phyloP scores from a whole-genome alignment of 1,140 invertebrate species.

The Procambarus clarkii region DNA sequence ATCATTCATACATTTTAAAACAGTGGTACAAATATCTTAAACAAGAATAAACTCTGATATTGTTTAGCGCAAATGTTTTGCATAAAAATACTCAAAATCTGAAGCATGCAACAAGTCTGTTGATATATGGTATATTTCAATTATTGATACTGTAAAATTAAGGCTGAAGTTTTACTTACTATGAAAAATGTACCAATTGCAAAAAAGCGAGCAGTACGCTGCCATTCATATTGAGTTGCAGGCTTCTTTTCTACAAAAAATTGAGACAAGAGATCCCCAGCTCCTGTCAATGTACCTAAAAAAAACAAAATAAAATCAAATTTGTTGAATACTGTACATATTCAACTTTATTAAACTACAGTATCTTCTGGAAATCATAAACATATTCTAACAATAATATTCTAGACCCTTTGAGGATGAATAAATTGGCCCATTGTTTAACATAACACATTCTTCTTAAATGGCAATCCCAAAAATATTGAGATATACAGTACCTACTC shows the following conservation, averaged over 20 bases:
- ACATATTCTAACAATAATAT: background rate
- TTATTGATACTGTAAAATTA: too few relatives aligned
- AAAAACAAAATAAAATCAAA: constrained; percentile 4
- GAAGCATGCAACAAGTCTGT: too few relatives aligned
- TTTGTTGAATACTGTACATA: background rate
- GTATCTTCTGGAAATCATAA: too few relatives aligned
- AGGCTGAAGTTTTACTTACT: constrained; percentile 75
- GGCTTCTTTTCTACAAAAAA: constrained; percentile 78
- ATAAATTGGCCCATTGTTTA: too few relatives aligned
- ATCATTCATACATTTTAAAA: too few relatives aligned
- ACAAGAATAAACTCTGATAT: background rate
- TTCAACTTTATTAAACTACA: background rate
- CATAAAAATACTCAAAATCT: background rate
- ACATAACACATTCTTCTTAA: too few relatives aligned
- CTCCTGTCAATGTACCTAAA: constrained; percentile 79
- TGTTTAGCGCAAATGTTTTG: background rate
- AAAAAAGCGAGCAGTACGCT: constrained; percentile 77
- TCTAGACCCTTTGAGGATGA: background rate
- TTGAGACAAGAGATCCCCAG: constrained; percentile 80
- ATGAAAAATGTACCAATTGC: constrained; percentile 77
- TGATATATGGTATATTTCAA: too few relatives aligned
- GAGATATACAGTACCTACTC: too few relatives aligned
- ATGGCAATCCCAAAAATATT: too few relatives aligned
- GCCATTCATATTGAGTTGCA: constrained; percentile 76
- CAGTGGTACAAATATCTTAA: too few relatives aligned